Percentiles rank a stretch among this genome's conserved stretches.
Evolutionary conservation across 2,797 vertebrate species (phyloP).

Genomic region (Acanthis flammea): DNA sequence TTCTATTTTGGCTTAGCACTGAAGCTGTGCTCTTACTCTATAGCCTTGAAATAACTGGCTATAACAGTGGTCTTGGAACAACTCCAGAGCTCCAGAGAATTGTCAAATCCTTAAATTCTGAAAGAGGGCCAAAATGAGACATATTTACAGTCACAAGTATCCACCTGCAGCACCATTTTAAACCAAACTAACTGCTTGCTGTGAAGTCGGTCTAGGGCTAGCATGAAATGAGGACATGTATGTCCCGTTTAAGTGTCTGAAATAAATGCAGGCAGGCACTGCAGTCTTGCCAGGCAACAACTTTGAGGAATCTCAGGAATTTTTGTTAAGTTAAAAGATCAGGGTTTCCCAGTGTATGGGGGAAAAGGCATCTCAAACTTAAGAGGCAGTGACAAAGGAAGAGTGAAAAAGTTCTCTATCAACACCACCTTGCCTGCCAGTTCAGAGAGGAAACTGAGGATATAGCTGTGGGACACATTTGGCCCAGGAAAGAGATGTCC

Average conservation of each 20-base stretch:
- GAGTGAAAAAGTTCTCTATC: background rate
- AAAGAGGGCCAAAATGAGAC: background rate
- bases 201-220: background rate
- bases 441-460: background rate
- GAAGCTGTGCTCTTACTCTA: background rate
- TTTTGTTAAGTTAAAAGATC: background rate
- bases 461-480: background rate
- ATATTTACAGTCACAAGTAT: background rate
- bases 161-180: background rate
- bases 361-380: background rate
- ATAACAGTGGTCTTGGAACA: background rate
- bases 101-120: background rate
- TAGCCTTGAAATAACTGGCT: background rate
- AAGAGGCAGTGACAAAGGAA: background rate
- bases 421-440: background rate
- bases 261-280: background rate
- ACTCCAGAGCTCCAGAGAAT: background rate
- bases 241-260: background rate
- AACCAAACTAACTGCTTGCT: background rate
- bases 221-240: background rate
- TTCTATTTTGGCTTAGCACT: background rate
- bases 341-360: background rate
- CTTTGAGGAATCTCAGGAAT: background rate
- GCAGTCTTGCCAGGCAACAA: background rate
- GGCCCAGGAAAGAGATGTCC: background rate